A percentile compares a stretch with the other conserved stretches of the same genome.
These are phyloP conservation scores for Oasisia sp. DNA, from an alignment of 2,888 invertebrate species.

Conservation along the genomic window DNA sequence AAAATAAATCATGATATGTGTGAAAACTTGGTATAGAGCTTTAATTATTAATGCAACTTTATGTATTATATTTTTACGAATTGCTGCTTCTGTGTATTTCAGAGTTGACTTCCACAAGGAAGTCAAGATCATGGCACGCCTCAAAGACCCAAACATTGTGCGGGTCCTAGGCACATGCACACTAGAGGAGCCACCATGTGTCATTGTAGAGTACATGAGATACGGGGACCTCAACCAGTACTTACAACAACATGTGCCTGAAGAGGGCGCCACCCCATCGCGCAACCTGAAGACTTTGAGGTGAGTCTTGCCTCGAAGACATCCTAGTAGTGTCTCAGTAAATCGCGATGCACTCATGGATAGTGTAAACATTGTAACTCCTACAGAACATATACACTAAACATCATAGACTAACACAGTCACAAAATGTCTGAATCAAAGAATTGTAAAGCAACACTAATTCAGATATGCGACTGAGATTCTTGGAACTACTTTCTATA, in stretches of 20 bases:
- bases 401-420: too few species aligned
- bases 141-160: constrained; percentile 68
- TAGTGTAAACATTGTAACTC: too few species aligned
- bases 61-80: not conserved
- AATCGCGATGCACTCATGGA: not conserved
- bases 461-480: too few species aligned
- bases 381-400: too few species aligned
- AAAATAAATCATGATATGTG: not conserved
- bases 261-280: not conserved
- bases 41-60: too few species aligned
- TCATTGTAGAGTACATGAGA: constrained; percentile 88
- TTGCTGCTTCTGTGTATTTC: not conserved
- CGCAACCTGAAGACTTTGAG: not conserved
- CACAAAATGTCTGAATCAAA: too few species aligned
- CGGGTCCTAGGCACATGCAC: constrained; percentile 84
- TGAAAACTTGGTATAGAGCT: not conserved
- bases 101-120: constrained; percentile 28
- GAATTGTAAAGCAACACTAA: too few species aligned
- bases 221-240: constrained; percentile 84
- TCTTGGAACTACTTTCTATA: too few species aligned
- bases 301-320: not conserved
- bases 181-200: constrained; percentile 84
- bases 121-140: constrained; percentile 23
- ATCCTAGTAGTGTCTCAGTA: not conserved
- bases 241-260: constrained; percentile 76